Conservation (phyloP, 2,113 vertebrate species). For the Indri indri region DNA sequence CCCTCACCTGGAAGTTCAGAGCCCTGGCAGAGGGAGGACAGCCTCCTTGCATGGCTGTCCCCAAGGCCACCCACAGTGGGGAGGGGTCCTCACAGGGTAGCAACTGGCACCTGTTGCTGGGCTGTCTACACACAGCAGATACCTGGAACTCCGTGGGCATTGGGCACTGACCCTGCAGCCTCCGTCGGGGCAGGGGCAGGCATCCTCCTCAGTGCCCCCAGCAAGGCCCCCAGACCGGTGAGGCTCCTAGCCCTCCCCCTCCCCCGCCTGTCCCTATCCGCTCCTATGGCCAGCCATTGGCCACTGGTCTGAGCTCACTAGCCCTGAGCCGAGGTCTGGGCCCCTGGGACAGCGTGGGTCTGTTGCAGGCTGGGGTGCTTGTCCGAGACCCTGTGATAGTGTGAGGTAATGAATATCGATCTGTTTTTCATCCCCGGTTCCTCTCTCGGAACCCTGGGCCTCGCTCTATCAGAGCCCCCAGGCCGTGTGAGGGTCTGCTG, state of each 20-base stretch:
- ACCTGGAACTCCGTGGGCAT: not conserved
- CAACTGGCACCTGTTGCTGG: not conserved
- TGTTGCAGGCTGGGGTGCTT: not conserved
- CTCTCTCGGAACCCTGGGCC: not conserved
- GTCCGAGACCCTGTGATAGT: not conserved
- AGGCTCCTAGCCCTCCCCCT: not conserved
- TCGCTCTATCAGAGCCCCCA: not conserved
- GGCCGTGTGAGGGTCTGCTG: not conserved
- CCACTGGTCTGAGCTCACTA: not conserved
- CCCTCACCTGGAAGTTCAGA: not conserved
- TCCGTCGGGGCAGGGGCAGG: not conserved
- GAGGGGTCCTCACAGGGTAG: not conserved
- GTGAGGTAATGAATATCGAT: not conserved
- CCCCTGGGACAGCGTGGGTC: rapidly evolving
- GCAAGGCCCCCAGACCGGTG: no score
- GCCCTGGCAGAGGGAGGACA: not conserved
- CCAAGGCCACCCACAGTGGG: not conserved
- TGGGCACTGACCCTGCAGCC: not conserved
- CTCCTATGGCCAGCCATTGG: rapidly evolving
- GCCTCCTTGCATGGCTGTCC: not conserved
- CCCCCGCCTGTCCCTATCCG: rapidly evolving
- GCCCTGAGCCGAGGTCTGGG: not conserved
- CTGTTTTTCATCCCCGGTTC: not conserved
- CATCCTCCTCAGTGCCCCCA: not conserved
- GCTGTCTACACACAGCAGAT: rapidly evolving